phyloP scores from a whole-genome alignment of 1,140 invertebrate species.

The Brevipalpus yothersi region DNA sequence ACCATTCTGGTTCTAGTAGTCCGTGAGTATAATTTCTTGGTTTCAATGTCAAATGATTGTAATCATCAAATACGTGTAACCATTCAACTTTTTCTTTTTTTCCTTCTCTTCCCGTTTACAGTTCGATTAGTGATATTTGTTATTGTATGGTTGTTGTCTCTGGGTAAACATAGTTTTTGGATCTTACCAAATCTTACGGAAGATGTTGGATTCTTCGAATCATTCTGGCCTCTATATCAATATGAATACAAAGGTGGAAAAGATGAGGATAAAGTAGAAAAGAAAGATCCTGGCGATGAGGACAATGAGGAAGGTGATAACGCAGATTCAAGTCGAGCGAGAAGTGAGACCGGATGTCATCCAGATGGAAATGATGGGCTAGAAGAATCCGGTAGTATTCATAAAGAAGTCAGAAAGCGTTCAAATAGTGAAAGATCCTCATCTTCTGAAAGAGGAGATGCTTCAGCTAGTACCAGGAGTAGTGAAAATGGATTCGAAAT shows the following conservation, averaged over 20 bases:
- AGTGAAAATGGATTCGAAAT: conserved; percentile 13
- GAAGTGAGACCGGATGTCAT: conserved; percentile 25
- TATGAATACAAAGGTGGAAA: conserved; percentile 43
- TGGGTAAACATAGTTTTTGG: conserved; percentile 85
- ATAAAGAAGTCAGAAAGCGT: too few species aligned
- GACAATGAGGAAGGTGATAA: conserved; percentile 9
- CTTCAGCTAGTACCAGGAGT: background rate
- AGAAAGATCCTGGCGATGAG: conserved; percentile 12
- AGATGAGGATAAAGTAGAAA: conserved; percentile 9
- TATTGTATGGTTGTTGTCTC: conserved; percentile 59
- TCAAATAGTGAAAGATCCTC: background rate
- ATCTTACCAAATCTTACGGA: conserved; percentile 91
- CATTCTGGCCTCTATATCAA: conserved; percentile 91
- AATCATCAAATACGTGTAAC: background rate
- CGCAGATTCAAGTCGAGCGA: conserved; percentile 8
- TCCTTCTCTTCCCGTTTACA: conserved; percentile 17
- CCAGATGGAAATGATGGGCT: background rate
- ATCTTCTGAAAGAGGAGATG: background rate
- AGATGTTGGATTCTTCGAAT: conserved; percentile 94
- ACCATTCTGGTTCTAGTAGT: conserved; percentile 72
- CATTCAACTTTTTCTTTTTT: conserved; percentile 5
- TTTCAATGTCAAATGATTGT: background rate
- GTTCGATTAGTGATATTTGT: conserved; percentile 74
- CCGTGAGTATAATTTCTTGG: conserved; percentile 18
- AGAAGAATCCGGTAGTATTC: background rate